Conservation (phyloP, 2,113 vertebrate genomes). For the Esox niger region DNA sequence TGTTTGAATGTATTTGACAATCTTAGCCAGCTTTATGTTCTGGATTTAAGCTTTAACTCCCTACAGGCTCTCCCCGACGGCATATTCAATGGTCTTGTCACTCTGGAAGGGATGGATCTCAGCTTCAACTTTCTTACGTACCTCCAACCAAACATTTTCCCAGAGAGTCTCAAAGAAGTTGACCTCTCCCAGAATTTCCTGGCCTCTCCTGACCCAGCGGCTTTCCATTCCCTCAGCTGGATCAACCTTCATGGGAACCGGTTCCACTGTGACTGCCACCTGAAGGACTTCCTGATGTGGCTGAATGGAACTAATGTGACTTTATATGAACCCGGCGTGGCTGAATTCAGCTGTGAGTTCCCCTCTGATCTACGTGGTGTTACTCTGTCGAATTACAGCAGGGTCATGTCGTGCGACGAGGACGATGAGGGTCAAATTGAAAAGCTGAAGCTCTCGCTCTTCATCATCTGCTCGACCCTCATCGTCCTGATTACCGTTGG, state of each 20-base stretch:
- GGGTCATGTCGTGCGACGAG: slow-evolving; percentile 54
- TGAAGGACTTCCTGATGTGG: slow-evolving; percentile 75
- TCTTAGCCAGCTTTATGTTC: slow-evolving; percentile 63
- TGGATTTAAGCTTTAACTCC: slow-evolving; percentile 76
- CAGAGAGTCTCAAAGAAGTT: slow-evolving; percentile 68
- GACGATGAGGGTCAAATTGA: slow-evolving; percentile 59
- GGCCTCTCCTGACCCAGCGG: slow-evolving; percentile 72
- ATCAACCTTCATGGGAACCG: slow-evolving; percentile 75
- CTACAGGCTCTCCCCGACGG: slow-evolving; percentile 74
- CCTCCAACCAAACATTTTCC: slow-evolving; percentile 70
- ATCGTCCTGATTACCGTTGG: slow-evolving; percentile 38
- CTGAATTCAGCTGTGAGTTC: slow-evolving; percentile 69
- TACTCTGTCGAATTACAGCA: slow-evolving; percentile 51
- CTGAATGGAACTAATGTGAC: slow-evolving; percentile 74
- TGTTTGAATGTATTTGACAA: slow-evolving; percentile 81
- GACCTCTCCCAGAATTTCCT: slow-evolving; percentile 79
- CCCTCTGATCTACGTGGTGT: slow-evolving; percentile 56
- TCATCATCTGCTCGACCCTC: slow-evolving; percentile 50
- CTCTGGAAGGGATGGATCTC: slow-evolving; percentile 74
- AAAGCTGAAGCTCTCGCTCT: slow-evolving; percentile 68
- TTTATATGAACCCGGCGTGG: slow-evolving; percentile 30
- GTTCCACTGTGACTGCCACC: slow-evolving; percentile 80
- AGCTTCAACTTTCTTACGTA: slow-evolving; percentile 75
- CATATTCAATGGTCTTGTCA: slow-evolving; percentile 75
- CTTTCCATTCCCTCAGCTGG: slow-evolving; percentile 65